These are phyloP conservation scores for Bellardia pandia DNA, from an alignment of 2,888 invertebrate genomes.

Conservation along the genomic window DNA sequence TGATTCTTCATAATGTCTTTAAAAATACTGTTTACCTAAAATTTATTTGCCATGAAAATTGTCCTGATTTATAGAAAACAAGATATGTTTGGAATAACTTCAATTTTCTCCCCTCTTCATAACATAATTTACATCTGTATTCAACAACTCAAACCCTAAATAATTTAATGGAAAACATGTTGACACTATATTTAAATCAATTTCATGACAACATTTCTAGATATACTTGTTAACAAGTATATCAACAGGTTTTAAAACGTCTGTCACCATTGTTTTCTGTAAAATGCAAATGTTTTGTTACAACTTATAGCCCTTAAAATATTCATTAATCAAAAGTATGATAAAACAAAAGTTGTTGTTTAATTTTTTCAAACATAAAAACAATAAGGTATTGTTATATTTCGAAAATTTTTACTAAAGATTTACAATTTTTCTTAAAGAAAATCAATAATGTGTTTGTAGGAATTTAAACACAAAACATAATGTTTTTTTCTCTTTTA, in stretches of 20 bases:
- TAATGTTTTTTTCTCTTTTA: no score
- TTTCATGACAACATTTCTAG: conserved; percentile 5
- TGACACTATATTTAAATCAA: not conserved
- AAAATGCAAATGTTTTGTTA: conserved; percentile 4
- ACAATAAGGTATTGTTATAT: not conserved
- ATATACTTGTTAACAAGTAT: not conserved
- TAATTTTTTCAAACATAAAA: not conserved
- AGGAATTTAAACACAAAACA: no score
- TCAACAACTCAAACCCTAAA: not conserved
- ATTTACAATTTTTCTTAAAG: not conserved
- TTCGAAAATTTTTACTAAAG: not conserved
- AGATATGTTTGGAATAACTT: not conserved
- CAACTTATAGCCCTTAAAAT: conserved; percentile 29
- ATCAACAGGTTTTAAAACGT: conserved; percentile 35
- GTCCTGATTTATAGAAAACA: not conserved
- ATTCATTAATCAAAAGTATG: conserved; percentile 15
- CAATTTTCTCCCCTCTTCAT: not conserved
- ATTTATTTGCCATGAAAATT: not conserved
- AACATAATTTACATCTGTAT: not conserved
- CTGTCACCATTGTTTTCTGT: not conserved
- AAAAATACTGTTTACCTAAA: no score
- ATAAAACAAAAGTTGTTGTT: not conserved
- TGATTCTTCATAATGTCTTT: no score
- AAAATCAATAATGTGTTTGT: no score
- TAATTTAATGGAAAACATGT: conserved; percentile 12